Conservation (phyloP, 2,797 vertebrate genomes). For the Tangara arthus region DNA sequence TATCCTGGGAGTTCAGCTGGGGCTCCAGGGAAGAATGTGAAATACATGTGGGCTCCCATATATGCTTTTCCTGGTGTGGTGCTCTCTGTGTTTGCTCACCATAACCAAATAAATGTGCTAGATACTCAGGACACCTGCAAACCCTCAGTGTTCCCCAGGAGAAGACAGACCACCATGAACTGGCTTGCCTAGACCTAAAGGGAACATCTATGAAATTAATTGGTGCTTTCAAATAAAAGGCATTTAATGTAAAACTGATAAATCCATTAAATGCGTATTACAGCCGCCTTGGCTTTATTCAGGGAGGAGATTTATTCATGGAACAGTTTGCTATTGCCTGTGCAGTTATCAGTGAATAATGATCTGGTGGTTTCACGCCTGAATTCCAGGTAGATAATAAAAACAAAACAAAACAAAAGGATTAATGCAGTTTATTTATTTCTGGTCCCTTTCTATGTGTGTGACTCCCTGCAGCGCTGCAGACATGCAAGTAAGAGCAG, state of each 20-base stretch:
- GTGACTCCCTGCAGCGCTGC: not conserved
- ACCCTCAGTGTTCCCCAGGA: fast-evolving
- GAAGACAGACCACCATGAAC: not conserved
- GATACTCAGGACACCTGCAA: not conserved
- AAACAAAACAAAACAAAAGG: constrained; percentile 15
- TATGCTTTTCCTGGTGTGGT: not conserved
- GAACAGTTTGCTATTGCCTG: constrained; percentile 32
- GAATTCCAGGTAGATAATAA: constrained; percentile 61
- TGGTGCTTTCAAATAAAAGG: constrained; percentile 55
- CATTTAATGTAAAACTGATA: constrained; percentile 66
- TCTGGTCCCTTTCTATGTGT: not conserved
- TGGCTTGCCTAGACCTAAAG: not conserved
- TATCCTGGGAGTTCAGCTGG: not conserved
- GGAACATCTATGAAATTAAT: constrained; percentile 49
- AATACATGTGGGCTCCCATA: not conserved
- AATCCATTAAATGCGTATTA: constrained; percentile 52
- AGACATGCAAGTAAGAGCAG: not conserved
- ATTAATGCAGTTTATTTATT: constrained; percentile 44
- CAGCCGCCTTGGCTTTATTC: not conserved
- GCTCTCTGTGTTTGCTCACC: not conserved
- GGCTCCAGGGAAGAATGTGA: not conserved
- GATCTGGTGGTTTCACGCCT: constrained; percentile 41
- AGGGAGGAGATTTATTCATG: constrained; percentile 39
- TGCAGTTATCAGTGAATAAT: constrained; percentile 57
- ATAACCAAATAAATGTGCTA: not conserved